phyloP scores from a whole-genome alignment of 1,140 invertebrate species.

The Meloidogyne floridensis region DNA sequence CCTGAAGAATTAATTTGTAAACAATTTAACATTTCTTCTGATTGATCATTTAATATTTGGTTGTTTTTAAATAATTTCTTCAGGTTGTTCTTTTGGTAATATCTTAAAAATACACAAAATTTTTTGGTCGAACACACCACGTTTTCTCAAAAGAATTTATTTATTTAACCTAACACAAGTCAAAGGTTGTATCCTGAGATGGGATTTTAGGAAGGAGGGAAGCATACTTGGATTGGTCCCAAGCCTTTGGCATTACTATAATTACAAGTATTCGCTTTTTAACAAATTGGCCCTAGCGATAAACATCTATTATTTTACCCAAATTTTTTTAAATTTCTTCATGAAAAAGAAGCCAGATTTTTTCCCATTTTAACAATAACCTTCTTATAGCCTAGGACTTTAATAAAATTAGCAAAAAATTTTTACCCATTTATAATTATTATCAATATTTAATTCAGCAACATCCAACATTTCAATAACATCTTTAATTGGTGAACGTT shows the following conservation, averaged over 20 bases:
- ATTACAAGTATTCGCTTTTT: too few relatives aligned
- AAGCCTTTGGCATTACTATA: too few relatives aligned
- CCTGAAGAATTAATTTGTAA: background rate
- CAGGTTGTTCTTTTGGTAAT: background rate
- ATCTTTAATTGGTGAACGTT: slow-evolving; percentile 26
- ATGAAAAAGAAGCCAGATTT: too few relatives aligned
- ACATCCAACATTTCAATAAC: slow-evolving; percentile 33
- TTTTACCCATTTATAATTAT: slow-evolving; percentile 38
- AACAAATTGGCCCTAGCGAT: too few relatives aligned
- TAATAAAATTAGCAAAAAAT: background rate
- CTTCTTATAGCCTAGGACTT: too few relatives aligned
- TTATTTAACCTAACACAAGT: too few relatives aligned
- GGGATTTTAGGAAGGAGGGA: too few relatives aligned
- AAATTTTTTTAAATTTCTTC: too few relatives aligned
- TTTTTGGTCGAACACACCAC: background rate
- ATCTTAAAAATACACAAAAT: background rate
- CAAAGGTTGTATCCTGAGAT: too few relatives aligned
- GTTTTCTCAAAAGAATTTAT: background rate
- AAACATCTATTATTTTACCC: too few relatives aligned
- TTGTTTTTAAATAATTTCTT: background rate
- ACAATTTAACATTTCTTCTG: background rate
- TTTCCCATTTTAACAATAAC: too few relatives aligned
- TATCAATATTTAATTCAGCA: slow-evolving; percentile 34
- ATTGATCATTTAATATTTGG: background rate
- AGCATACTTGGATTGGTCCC: too few relatives aligned